Evolutionary conservation across 2,797 vertebrate species (phyloP).

Genomic region (Otolemur crassicaudatus): DNA sequence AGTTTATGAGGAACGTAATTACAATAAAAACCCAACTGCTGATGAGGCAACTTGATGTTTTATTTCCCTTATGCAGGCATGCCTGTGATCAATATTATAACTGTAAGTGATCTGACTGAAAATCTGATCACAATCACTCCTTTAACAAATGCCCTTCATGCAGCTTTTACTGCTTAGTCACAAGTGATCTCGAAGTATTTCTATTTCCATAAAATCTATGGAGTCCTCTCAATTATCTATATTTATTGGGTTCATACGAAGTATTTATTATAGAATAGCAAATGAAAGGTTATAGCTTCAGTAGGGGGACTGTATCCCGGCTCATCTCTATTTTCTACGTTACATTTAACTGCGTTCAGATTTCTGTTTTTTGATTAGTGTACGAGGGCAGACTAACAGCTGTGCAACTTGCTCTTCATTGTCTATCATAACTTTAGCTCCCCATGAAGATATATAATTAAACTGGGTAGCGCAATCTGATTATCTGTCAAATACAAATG

Average conservation of each 20-base stretch:
- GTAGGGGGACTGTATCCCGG: neutral
- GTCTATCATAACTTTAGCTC: conserved; percentile 73
- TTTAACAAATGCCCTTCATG: neutral
- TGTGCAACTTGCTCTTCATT: conserved; percentile 41
- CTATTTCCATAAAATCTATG: neutral
- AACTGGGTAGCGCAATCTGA: conserved; percentile 67
- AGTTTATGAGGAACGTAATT: conserved; percentile 8
- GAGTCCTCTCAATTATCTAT: neutral
- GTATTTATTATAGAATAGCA: neutral
- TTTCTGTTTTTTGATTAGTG: conserved; percentile 45
- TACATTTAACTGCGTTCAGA: neutral
- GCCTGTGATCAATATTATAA: conserved; percentile 47
- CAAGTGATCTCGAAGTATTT: neutral
- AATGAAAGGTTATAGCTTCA: neutral
- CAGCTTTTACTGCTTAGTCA: neutral
- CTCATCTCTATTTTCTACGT: neutral
- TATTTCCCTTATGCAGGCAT: conserved; percentile 11
- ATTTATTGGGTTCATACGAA: neutral
- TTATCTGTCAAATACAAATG: conserved; percentile 79
- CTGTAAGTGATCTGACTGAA: neutral
- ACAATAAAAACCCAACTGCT: conserved; percentile 32
- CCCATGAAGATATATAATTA: conserved; percentile 72
- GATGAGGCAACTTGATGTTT: conserved; percentile 50
- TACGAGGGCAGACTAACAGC: neutral
- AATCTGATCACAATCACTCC: conserved; percentile 19